Conservation (phyloP, 2,113 vertebrate genomes). For the Bombycilla garrulus region DNA sequence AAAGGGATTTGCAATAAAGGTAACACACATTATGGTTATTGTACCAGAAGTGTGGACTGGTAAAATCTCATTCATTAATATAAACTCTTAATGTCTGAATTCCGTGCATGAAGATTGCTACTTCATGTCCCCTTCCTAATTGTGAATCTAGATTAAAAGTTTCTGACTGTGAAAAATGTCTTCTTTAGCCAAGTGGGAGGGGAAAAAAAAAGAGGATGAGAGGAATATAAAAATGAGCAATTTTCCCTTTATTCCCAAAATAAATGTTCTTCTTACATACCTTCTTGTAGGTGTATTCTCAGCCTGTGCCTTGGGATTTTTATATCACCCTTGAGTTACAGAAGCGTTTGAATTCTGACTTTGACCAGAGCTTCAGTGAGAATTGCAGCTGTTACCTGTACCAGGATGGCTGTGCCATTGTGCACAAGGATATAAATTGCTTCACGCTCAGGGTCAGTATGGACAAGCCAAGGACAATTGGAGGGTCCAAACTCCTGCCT, state of each 20-base stretch:
- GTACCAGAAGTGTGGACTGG: not conserved
- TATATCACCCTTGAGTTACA: conserved; percentile 76
- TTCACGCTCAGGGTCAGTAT: conserved; percentile 72
- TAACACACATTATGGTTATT: not conserved
- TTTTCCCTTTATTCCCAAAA: not conserved
- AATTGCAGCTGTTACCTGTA: conserved; percentile 74
- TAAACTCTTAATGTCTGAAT: not conserved
- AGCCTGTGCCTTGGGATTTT: conserved; percentile 84
- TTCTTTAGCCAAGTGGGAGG: not conserved
- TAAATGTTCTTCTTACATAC: not conserved
- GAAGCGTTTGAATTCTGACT: conserved; percentile 68
- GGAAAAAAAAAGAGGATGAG: not conserved
- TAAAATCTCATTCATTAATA: not conserved
- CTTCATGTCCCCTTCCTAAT: not conserved
- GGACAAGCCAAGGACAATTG: not conserved
- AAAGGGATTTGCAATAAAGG: conserved; percentile 73
- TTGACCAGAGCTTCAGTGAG: conserved; percentile 60
- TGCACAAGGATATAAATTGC: conserved; percentile 65
- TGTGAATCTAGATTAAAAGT: not conserved
- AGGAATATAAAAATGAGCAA: not conserved
- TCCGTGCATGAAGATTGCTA: not conserved
- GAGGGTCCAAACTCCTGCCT: not conserved
- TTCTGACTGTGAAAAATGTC: not conserved
- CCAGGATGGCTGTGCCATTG: conserved; percentile 73
- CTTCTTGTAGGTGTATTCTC: conserved; percentile 72